These are phyloP conservation scores for Oxyruncus cristatus DNA, from an alignment of 2,113 vertebrate species.

Conservation along the genomic window DNA sequence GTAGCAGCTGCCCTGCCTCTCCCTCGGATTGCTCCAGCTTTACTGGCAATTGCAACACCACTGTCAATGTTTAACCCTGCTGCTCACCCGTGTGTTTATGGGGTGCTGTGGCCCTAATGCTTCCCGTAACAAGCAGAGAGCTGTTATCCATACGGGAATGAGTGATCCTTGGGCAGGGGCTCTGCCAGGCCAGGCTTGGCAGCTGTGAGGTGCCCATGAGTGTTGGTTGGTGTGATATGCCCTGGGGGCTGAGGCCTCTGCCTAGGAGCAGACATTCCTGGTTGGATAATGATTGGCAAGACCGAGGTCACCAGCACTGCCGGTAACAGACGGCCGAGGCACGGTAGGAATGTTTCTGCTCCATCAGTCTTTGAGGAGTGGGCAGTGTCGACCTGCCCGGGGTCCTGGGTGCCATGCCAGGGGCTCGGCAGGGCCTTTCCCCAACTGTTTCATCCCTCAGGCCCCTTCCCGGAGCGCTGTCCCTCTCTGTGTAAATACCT, in stretches of 20 bases:
- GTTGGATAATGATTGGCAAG: background rate
- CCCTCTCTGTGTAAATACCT: background rate
- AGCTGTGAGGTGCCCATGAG: background rate
- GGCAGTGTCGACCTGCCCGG: background rate
- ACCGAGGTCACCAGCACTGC: background rate
- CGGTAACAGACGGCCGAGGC: background rate
- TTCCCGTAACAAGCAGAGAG: background rate
- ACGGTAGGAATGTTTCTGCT: background rate
- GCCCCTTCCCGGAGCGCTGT: background rate
- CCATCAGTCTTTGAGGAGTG: background rate
- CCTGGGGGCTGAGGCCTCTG: fast-evolving
- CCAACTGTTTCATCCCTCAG: background rate
- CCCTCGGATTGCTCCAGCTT: background rate
- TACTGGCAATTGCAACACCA: background rate
- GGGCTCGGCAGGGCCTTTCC: background rate
- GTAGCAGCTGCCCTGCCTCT: background rate
- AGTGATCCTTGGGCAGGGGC: background rate
- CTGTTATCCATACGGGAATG: fast-evolving
- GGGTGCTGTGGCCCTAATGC: background rate
- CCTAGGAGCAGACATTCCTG: fast-evolving
- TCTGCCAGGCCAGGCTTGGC: background rate
- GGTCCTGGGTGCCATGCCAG: background rate
- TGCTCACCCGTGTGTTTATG: background rate
- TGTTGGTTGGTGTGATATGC: background rate
- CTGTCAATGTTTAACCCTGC: background rate